Evolutionary conservation across 2,888 invertebrate species (phyloP).

Genomic region (Eumerus sabulonum): DNA sequence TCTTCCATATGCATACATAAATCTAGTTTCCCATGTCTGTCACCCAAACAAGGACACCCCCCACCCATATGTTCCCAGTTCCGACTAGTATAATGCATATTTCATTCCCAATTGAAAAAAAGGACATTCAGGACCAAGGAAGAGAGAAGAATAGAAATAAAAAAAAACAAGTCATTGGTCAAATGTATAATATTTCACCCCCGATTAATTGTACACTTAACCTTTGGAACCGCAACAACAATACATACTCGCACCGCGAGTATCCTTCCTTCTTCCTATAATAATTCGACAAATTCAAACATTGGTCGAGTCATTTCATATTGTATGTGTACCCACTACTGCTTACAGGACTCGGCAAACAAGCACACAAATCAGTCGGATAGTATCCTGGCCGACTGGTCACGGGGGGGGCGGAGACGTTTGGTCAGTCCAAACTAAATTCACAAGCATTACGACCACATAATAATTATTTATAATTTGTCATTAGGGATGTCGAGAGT

Average conservation of each 20-base stretch:
- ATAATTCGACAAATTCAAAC: conserved; percentile 4
- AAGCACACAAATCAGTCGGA: conserved; percentile 11
- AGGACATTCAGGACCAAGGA: no score
- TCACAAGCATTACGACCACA: conserved; percentile 59
- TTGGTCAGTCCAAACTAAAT: conserved; percentile 25
- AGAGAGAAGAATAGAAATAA: no score
- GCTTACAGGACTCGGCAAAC: conserved; percentile 5
- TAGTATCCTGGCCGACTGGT: background rate
- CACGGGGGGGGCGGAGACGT: no score
- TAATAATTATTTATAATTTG: conserved; percentile 62
- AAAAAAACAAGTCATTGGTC: conserved; percentile 44
- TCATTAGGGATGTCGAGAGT: conserved; percentile 56
- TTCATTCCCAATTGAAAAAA: conserved; percentile 55
- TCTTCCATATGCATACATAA: conserved; percentile 9
- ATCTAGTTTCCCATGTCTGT: background rate
- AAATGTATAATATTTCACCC: conserved; percentile 59
- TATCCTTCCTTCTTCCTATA: conserved; percentile 2
- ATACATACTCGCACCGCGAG: conserved; percentile 17
- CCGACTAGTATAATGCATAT: conserved; percentile 58
- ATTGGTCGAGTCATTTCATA: background rate
- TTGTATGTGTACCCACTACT: no score
- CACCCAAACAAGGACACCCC: conserved; percentile 17
- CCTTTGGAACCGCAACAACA: conserved; percentile 53
- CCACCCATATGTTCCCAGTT: conserved; percentile 29
- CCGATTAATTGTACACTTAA: conserved; percentile 61